A percentile compares a stretch with the other conserved stretches of the same genome.
These are phyloP conservation scores for Siphamia tubifer DNA, from an alignment of 2,113 vertebrate species.

Conservation along the genomic window DNA sequence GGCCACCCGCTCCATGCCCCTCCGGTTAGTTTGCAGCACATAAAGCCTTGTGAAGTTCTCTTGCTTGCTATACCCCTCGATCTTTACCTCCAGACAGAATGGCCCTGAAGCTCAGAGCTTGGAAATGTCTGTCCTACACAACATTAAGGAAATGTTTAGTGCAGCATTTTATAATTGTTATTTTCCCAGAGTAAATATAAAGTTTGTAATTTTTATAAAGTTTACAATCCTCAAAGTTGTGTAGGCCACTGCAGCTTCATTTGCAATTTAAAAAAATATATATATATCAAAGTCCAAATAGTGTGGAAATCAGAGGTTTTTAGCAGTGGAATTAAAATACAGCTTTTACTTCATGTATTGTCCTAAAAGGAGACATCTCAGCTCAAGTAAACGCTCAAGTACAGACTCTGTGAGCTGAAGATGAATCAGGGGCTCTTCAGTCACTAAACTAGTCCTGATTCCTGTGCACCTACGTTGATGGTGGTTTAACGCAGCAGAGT, in stretches of 20 bases:
- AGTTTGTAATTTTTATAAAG: not conserved
- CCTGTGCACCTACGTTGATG: constrained; percentile 2
- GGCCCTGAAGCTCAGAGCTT: constrained; percentile 76
- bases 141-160: constrained; percentile 21
- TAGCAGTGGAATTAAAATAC: not conserved
- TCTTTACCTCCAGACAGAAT: constrained; percentile 79
- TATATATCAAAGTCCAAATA: no score
- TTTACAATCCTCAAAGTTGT: constrained; percentile 46
- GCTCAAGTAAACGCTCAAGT: no score
- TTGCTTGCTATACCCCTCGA: constrained; percentile 40
- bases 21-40: constrained; percentile 76
- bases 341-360: not conserved
- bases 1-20: constrained; percentile 63
- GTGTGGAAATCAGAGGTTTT: not conserved
- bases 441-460: not conserved
- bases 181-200: not conserved
- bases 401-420: constrained; percentile 13
- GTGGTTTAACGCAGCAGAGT: constrained; percentile 53
- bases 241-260: constrained; percentile 9
- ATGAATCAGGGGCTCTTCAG: not conserved
- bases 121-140: constrained; percentile 34
- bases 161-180: not conserved
- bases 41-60: constrained; percentile 55
- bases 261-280: not conserved
- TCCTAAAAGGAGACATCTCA: not conserved